Base-by-base conservation (phyloP, 2,797 vertebrate genomes). In the Parotocinclus haroldoi region DNA sequence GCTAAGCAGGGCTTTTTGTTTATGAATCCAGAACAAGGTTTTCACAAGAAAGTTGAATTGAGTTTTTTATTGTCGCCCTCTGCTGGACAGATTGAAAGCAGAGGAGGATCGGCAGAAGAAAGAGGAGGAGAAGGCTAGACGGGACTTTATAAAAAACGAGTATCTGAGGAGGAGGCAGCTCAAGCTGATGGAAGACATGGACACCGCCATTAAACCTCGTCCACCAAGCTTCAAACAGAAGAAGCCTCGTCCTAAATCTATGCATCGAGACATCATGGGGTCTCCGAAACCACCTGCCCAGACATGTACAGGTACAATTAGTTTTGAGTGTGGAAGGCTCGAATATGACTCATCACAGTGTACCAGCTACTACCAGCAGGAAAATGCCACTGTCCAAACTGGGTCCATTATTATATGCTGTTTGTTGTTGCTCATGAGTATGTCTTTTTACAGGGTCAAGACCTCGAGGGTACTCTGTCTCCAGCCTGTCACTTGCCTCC, bases 181-280 rank as follows among this genome's bases (percentile, higher is more conserved):
- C 8, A 98, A 96, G 76, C 90, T 98, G 40, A 95, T 98, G 93
- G 91, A 94, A 53, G 96, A 96, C 69, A 98, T 98, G 96, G 91
- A 96, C 37, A 88, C 88, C 1, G 89, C 98, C 37, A 91, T 98
- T 79, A 96, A 93, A 72, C 92, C 93, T 45, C 93, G 95, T 4
- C 83, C 90, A 8, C 91, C 93, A 56, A 89, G 86, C 46, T 83
- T 90, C 63, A 97, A 94, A 73, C 87, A 87, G 74, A 97, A 96
- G 82, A 98, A 96, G 70, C 92, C 89, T 9, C 91, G 96, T 11
- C 97, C 96, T 17, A 99, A 97, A 72, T 98, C 97, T 71, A 94
- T 99, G 81, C 96, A 99, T 81, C 89, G 96, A 78, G 96, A 98
- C 59, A 90, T 94, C 17, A 74, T 93, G 72, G 96, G 98, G 75